Percentiles rank a stretch among this genome's conserved stretches.
Conservation (phyloP, 2,113 vertebrate genomes). For the Dicaeum eximium region DNA sequence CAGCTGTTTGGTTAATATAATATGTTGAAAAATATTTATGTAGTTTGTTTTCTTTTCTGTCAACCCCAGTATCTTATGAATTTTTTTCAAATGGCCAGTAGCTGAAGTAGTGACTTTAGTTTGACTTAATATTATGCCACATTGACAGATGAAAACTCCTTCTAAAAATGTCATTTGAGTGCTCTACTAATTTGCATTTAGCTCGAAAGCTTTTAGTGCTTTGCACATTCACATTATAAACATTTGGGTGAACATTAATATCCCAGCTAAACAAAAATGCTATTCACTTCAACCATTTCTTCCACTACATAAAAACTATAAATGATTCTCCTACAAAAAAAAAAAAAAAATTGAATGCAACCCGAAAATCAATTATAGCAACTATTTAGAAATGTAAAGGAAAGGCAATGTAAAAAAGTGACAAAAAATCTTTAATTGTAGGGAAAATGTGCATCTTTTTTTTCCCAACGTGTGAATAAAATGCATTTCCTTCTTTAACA, state of each 20-base stretch:
- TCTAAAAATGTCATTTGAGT: conserved; percentile 85
- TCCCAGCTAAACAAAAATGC: conserved; percentile 92
- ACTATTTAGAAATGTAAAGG: conserved; percentile 84
- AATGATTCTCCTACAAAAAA: conserved; percentile 86
- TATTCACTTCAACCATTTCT: conserved; percentile 95
- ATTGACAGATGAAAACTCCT: conserved; percentile 85
- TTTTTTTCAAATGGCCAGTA: conserved; percentile 84
- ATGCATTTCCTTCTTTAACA: conserved; percentile 86
- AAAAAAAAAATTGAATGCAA: conserved; percentile 71
- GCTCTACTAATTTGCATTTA: conserved; percentile 84
- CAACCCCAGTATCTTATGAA: conserved; percentile 79
- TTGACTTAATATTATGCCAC: conserved; percentile 86
- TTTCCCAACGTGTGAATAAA: conserved; percentile 86
- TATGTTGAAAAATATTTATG: conserved; percentile 88
- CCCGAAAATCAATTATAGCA: conserved; percentile 82
- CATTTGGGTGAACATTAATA: conserved; percentile 99
- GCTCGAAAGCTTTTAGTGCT: conserved; percentile 87
- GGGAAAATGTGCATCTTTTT: conserved; percentile 85
- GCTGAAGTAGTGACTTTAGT: conserved; percentile 84
- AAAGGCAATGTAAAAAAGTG: conserved; percentile 82
- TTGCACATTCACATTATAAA: conserved; percentile 97
- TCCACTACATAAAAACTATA: conserved; percentile 92
- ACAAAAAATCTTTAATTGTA: conserved; percentile 88
- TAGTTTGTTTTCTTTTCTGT: conserved; percentile 86
- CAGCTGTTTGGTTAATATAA: conserved; percentile 87